A percentile compares a stretch with the other conserved stretches of the same genome.
Evolutionary conservation across 2,888 invertebrate genomes (phyloP).

Genomic region (Aelia acuminata): DNA sequence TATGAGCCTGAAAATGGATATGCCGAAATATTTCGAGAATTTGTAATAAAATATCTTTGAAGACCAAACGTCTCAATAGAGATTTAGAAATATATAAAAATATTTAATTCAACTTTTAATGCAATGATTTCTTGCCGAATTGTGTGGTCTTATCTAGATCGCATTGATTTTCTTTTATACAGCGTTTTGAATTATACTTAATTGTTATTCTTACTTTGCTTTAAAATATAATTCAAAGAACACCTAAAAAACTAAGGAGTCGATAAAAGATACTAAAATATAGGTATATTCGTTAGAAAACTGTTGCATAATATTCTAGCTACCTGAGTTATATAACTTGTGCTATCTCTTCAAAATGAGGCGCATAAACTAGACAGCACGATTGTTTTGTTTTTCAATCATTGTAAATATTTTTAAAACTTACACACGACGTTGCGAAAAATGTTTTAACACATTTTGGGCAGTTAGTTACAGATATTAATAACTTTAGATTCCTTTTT

Average conservation of each 20-base stretch:
- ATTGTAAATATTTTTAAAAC: neutral
- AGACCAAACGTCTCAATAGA: no score
- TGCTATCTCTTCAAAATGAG: conserved; percentile 4
- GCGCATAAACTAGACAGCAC: neutral
- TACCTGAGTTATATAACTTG: neutral
- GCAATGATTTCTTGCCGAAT: no score
- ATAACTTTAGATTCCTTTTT: no score
- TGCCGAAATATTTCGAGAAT: no score
- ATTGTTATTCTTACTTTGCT: neutral
- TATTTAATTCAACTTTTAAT: no score
- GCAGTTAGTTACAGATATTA: no score
- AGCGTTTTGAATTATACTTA: no score
- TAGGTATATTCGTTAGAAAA: neutral
- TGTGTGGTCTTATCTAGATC: no score
- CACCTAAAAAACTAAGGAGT: neutral
- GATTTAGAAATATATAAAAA: no score
- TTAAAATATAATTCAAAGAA: neutral
- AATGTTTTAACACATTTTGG: neutral
- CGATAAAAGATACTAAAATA: neutral
- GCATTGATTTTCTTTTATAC: no score
- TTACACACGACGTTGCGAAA: neutral
- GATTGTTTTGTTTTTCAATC: neutral
- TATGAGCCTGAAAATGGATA: no score
- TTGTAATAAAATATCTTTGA: no score
- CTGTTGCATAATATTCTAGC: neutral